Conservation (phyloP, 37 sponge, comb jelly and placozoan genomes). For the Eunapius fragilis region DNA sequence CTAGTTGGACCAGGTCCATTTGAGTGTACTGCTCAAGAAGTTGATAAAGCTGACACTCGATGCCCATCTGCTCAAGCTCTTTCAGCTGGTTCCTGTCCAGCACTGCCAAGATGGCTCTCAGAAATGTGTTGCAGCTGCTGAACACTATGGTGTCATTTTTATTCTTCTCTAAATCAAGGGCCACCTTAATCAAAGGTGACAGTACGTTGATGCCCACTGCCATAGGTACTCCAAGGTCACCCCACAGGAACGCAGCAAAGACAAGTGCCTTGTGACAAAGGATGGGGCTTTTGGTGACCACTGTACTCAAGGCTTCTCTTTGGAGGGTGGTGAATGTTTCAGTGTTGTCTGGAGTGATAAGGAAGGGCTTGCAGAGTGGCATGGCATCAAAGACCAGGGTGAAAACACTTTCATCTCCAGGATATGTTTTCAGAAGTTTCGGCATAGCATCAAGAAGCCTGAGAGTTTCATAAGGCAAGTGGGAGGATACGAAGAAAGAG, state of each 20-base stretch:
- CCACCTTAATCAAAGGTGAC: constrained; percentile 12
- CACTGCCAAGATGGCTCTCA: constrained; percentile 12
- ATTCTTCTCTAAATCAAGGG: constrained; percentile 5
- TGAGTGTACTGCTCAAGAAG: constrained; percentile 24
- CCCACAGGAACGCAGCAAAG: neutral
- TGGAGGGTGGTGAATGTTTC: neutral
- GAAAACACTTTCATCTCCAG: neutral
- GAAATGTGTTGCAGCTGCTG: constrained; percentile 6
- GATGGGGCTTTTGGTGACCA: neutral
- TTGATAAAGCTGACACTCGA: constrained; percentile 2
- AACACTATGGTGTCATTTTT: neutral
- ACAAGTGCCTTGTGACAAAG: neutral
- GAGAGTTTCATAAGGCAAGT: neutral
- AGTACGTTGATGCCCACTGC: constrained; percentile 19
- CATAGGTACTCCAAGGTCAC: neutral
- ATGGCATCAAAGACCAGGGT: neutral
- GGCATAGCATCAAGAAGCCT: neutral
- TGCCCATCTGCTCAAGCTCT: constrained; percentile 31
- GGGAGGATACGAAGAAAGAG: no score
- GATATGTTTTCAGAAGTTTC: neutral
- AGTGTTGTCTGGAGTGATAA: neutral
- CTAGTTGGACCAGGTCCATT: constrained; percentile 7
- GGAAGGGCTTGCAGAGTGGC: neutral
- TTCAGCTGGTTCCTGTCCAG: constrained; percentile 25
- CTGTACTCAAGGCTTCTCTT: neutral